phyloP scores from a whole-genome alignment of 2,888 invertebrate species.

The Latrodectus hesperus region DNA sequence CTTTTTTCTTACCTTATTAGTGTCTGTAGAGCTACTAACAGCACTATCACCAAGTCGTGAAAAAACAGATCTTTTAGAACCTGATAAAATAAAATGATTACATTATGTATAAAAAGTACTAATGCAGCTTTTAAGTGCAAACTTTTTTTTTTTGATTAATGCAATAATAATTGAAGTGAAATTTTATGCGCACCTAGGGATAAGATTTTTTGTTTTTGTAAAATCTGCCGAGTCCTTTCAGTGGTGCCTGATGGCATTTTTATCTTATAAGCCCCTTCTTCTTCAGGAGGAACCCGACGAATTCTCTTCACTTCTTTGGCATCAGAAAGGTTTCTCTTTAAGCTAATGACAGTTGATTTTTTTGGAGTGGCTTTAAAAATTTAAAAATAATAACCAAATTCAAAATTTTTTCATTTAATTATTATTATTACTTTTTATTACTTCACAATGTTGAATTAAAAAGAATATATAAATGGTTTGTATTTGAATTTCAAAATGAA shows the following conservation, averaged over 20 bases:
- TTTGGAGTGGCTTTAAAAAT: neutral
- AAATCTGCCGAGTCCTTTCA: constrained; percentile 76
- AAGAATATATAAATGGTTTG: no score
- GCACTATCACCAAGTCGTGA: constrained; percentile 78
- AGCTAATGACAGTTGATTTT: constrained; percentile 46
- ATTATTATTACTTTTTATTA: no score
- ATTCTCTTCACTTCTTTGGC: constrained; percentile 73
- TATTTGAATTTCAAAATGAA: no score
- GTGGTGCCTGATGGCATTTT: constrained; percentile 77
- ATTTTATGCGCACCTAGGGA: neutral
- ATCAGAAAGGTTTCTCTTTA: constrained; percentile 70
- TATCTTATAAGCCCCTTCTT: constrained; percentile 78
- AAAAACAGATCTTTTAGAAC: constrained; percentile 76
- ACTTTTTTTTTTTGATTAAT: no score
- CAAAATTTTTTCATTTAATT: no score
- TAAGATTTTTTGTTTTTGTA: constrained; percentile 72
- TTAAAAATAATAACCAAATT: no score
- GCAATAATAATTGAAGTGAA: no score
- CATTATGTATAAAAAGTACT: neutral
- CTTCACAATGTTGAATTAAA: no score
- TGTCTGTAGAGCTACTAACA: constrained; percentile 76
- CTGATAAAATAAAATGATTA: constrained; percentile 28
- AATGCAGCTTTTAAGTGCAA: no score
- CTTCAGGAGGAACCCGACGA: constrained; percentile 77
- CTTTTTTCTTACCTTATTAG: constrained; percentile 23